Evolutionary conservation across 2,888 invertebrate genomes (phyloP).

Genomic region (Trissolcus japonicus): DNA sequence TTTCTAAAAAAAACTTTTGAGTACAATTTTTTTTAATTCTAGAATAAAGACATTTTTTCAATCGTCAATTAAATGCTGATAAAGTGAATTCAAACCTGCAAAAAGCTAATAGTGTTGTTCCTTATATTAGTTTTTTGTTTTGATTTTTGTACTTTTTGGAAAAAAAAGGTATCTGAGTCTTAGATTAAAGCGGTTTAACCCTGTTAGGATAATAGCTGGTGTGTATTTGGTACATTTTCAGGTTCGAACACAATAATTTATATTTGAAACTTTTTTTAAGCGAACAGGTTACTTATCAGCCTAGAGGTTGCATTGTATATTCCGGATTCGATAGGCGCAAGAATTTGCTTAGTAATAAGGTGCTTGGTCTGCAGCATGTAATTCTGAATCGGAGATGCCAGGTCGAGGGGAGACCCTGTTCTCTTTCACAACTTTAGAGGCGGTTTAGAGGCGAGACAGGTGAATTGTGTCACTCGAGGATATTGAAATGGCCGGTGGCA

Average conservation of each 20-base stretch:
- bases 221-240: constrained; percentile 6
- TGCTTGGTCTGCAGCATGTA: constrained; percentile 14
- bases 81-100: no score
- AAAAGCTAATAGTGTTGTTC: no score
- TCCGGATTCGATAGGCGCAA: constrained; percentile 24
- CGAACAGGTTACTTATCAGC: constrained; percentile 37
- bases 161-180: neutral
- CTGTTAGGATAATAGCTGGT: constrained; percentile 10
- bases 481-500: constrained; percentile 4
- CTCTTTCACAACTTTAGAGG: constrained; percentile 9
- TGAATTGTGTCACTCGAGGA: constrained; percentile 13
- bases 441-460: constrained; percentile 15
- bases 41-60: no score
- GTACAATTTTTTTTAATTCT: no score
- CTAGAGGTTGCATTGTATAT: constrained; percentile 31
- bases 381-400: constrained; percentile 17
- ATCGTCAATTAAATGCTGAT: no score
- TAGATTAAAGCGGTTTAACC: constrained; percentile 1
- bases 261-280: neutral
- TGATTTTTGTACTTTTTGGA: no score
- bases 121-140: no score
- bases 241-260: constrained; percentile 3
- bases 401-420: constrained; percentile 3
- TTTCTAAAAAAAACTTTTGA: no score
- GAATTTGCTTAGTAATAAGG: constrained; percentile 37